Percentiles rank a stretch among this genome's conserved stretches.
Conservation (phyloP, 2,113 vertebrate species). For the Rhinogobius similis region DNA sequence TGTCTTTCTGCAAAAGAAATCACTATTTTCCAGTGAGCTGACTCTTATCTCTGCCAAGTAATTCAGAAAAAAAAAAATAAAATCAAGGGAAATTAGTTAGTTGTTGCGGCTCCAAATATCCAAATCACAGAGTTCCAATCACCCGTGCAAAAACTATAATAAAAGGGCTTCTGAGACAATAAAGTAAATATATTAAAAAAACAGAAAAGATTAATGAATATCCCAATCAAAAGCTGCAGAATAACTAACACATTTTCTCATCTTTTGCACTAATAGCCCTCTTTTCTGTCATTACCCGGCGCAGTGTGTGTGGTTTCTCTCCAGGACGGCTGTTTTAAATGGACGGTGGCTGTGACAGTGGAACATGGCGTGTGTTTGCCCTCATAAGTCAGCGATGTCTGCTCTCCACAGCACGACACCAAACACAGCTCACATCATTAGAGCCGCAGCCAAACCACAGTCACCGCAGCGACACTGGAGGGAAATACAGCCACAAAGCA, state of each 20-base stretch:
- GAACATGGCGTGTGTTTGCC: slow-evolving; percentile 48
- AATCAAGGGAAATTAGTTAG: too few species aligned
- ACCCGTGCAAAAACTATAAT: too few species aligned
- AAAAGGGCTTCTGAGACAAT: too few species aligned
- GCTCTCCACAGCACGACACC: slow-evolving; percentile 55
- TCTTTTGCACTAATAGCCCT: not conserved
- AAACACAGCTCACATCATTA: slow-evolving; percentile 52
- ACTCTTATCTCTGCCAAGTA: too few species aligned
- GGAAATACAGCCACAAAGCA: not conserved
- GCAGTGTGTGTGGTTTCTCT: slow-evolving; percentile 40
- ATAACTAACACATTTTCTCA: not conserved
- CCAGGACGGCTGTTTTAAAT: slow-evolving; percentile 54
- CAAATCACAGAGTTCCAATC: too few species aligned
- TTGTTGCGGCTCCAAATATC: too few species aligned
- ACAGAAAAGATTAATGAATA: too few species aligned
- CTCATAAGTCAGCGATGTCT: slow-evolving; percentile 50
- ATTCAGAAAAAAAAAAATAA: too few species aligned
- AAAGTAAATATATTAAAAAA: too few species aligned
- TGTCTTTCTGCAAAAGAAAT: too few species aligned
- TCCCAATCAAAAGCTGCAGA: not conserved
- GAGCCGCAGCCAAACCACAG: slow-evolving; percentile 21
- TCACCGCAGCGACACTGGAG: not conserved
- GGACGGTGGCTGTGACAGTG: slow-evolving; percentile 57
- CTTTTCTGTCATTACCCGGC: slow-evolving; percentile 32
- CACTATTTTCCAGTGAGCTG: too few species aligned